These are phyloP conservation scores for Drosophila trapezifrons DNA, from an alignment of 1,140 invertebrate species.

Conservation along the genomic window DNA sequence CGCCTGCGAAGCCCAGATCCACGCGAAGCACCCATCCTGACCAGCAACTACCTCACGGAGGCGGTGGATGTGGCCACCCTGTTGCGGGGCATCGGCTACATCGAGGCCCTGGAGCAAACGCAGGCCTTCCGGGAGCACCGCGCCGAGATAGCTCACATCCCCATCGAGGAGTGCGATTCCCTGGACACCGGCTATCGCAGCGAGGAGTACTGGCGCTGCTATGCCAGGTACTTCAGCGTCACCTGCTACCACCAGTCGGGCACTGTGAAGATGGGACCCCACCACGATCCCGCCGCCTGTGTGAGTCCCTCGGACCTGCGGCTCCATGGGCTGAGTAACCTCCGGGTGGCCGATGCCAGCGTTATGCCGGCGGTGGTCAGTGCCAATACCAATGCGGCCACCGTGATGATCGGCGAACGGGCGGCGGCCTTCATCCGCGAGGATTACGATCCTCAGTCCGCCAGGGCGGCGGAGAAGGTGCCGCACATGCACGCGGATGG, in stretches of 20 bases:
- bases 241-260: conserved; percentile 89
- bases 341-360: conserved; percentile 91
- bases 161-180: conserved; percentile 86
- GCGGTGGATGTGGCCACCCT: conserved; percentile 87
- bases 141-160: conserved; percentile 85
- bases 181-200: conserved; percentile 84
- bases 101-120: conserved; percentile 86
- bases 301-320: conserved; percentile 88
- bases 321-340: conserved; percentile 88
- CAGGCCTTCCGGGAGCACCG: conserved; percentile 86
- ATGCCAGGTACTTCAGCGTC: conserved; percentile 86
- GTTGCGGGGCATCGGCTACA: conserved; percentile 87
- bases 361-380: conserved; percentile 90
- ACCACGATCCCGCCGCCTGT: conserved; percentile 87
- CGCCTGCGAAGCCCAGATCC: conserved; percentile 88
- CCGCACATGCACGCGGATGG: conserved; percentile 52
- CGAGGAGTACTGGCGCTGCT: conserved; percentile 91
- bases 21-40: conserved; percentile 88
- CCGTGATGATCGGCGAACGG: conserved; percentile 95
- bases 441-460: conserved; percentile 78
- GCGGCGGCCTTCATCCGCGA: conserved; percentile 91
- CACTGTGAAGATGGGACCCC: conserved; percentile 91
- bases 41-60: conserved; percentile 89
- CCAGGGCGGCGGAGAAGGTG: not conserved
- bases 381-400: conserved; percentile 90